These are phyloP conservation scores for Hartigia nigra DNA, from an alignment of 2,888 invertebrate genomes.

Conservation along the genomic window DNA sequence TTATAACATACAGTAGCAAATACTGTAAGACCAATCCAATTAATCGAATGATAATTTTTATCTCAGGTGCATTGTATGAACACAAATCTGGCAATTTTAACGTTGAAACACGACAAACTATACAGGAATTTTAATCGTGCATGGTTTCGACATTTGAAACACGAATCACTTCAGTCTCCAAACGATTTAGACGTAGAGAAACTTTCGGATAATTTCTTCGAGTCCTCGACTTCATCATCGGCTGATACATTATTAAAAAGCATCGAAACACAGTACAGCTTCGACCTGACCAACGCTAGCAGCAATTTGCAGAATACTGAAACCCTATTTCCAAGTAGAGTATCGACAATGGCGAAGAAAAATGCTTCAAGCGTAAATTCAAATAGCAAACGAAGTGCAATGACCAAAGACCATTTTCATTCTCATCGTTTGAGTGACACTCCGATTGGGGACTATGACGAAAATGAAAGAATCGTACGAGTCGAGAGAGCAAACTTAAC, in stretches of 20 bases:
- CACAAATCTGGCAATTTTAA: constrained; percentile 44
- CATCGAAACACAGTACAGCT: background rate
- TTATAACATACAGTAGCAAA: background rate
- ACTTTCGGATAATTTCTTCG: background rate
- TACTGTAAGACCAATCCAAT: too few relatives aligned
- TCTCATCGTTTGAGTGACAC: background rate
- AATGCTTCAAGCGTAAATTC: background rate
- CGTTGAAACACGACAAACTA: constrained; percentile 49
- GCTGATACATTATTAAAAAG: background rate
- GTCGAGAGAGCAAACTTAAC: background rate
- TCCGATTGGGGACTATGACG: background rate
- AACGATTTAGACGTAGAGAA: background rate
- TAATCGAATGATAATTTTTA: too few relatives aligned
- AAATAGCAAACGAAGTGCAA: background rate
- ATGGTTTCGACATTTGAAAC: background rate
- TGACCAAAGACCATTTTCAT: background rate
- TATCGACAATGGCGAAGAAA: background rate
- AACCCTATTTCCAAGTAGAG: background rate
- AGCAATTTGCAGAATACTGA: background rate
- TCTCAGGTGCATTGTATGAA: constrained; percentile 51
- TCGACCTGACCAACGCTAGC: background rate
- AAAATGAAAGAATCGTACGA: background rate
- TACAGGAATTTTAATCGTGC: constrained; percentile 41
- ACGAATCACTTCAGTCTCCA: background rate
- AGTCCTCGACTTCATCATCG: background rate